Conservation (phyloP, 2,113 vertebrate species). For the Gnathonemus longibarbis region DNA sequence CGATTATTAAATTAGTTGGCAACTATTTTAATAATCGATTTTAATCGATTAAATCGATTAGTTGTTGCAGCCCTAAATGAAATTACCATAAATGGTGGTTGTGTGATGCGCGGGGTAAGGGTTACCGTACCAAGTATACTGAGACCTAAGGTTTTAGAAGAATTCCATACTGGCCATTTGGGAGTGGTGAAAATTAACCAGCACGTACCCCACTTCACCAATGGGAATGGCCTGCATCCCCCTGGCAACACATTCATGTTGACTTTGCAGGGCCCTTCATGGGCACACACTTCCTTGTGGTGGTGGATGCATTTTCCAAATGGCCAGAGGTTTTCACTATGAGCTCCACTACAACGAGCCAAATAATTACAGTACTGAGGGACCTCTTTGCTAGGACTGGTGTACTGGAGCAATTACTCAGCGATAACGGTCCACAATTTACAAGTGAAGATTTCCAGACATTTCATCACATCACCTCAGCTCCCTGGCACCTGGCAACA, state of each 20-base stretch:
- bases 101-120: too few relatives aligned
- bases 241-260: not conserved
- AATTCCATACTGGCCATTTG: not conserved
- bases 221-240: not conserved
- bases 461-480: not conserved
- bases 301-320: not conserved
- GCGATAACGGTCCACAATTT: constrained; percentile 11
- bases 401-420: constrained; percentile 8
- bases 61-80: too few relatives aligned
- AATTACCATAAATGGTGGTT: too few relatives aligned
- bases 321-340: not conserved
- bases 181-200: not conserved
- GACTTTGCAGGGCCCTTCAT: not conserved
- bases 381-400: constrained; percentile 7
- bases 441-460: not conserved
- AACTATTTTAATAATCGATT: too few relatives aligned
- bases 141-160: not conserved
- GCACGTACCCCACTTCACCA: not conserved
- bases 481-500: too few relatives aligned
- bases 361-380: not conserved
- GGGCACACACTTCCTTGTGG: not conserved
- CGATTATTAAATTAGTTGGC: too few relatives aligned
- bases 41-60: too few relatives aligned
- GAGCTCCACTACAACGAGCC: not conserved
- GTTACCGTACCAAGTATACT: not conserved